These are phyloP conservation scores for Hydriomena furcata DNA, from an alignment of 2,888 invertebrate genomes.

Conservation along the genomic window DNA sequence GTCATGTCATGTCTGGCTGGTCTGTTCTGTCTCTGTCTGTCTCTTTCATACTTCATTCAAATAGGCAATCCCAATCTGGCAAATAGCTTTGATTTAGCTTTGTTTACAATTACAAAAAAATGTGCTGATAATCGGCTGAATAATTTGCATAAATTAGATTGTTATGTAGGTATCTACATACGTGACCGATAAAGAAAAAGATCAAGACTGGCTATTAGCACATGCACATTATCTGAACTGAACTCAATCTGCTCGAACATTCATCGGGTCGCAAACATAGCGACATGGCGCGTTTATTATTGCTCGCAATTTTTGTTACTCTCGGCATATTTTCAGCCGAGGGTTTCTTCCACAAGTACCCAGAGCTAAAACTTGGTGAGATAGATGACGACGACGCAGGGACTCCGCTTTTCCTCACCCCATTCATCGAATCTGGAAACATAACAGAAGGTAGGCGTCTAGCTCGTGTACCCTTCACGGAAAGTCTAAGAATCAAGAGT, in stretches of 20 bases:
- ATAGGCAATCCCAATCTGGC: too few species aligned
- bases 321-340: constrained; percentile 49
- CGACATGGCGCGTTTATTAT: constrained; percentile 48
- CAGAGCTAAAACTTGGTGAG: constrained; percentile 56
- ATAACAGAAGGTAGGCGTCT: constrained; percentile 85
- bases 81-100: too few species aligned
- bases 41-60: too few species aligned
- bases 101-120: too few species aligned
- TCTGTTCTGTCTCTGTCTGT: too few species aligned
- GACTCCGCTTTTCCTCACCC: constrained; percentile 89
- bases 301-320: constrained; percentile 39
- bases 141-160: too few species aligned
- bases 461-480: constrained; percentile 83
- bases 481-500: constrained; percentile 84
- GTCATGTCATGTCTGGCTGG: too few species aligned
- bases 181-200: too few species aligned
- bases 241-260: constrained; percentile 10
- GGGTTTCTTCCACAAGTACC: constrained; percentile 63
- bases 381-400: constrained; percentile 67
- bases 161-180: too few species aligned
- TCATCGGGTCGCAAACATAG: constrained; percentile 10
- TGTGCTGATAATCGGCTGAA: too few species aligned
- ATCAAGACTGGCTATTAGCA: too few species aligned
- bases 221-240: too few species aligned
- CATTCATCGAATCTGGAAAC: constrained; percentile 87